Evolutionary conservation across 2,797 vertebrate genomes (phyloP), one percentile per base, ranked within the genome.

Genomic region (Pelochelys cantorii): DNA sequence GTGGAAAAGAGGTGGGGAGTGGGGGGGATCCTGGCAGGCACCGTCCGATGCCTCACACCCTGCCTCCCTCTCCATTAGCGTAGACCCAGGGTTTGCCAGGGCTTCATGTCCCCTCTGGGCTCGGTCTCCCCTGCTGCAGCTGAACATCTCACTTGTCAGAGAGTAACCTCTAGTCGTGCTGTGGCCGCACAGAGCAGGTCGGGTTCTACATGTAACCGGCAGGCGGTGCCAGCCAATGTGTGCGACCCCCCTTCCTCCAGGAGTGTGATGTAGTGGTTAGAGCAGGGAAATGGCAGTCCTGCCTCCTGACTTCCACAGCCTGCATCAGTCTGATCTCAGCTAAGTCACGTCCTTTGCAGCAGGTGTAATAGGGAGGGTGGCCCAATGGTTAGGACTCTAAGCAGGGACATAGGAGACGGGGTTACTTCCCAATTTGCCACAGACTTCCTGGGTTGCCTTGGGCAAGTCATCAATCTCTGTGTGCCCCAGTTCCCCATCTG

Each of bases 141-240:
- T 42, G 54, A 94, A 53, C n/a, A 37, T 1, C 62, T 84, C 5
- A 7, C 15, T 84, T 3, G 0, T 18, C 83, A 0, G 0, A 25
- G 85, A 0, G 27, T 79, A 75, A 85, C 84, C n/a, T 14, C 52
- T 27, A n/a, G 18, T n/a, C 31, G 2, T 18, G 29, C 31, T 5
- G 31, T 65, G 3, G 31, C 62, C 31, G 4, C 7, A n/a, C 62
- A 18, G 31, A 4, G 31, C 31, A 7, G 62, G 17, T 65, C 31
- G 15, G n/a, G 62, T n/a, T n/a, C 62, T 9, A 65, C 14, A 18
- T 9, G 31, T 29, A 62, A 17, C 13, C 5, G 27, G 13, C 60
- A 62, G 14, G 13, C 31, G 12, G 29, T 10, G 29, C 31, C 31
- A 7, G 14, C 8, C 15, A n/a, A n/a, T n/a, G 62, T 31, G n/a